Conservation (phyloP, 2,888 invertebrate species). For the Polydrusus cervinus region DNA sequence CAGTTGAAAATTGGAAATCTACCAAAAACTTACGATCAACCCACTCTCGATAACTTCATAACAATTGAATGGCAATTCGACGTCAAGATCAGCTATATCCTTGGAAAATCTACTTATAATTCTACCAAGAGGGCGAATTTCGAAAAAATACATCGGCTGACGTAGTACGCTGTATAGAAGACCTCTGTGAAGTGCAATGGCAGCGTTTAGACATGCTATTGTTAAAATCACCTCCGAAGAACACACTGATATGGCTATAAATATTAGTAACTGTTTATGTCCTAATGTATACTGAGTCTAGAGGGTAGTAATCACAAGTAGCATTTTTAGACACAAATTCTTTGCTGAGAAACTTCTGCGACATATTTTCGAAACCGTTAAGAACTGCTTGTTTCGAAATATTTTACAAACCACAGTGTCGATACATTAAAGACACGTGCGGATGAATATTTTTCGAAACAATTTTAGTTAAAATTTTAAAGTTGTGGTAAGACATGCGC, state of each 20-base stretch:
- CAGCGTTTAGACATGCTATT: constrained; percentile 76
- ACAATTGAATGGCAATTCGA: constrained; percentile 74
- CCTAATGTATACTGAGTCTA: neutral
- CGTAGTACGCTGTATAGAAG: constrained; percentile 76
- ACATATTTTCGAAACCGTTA: too few relatives aligned
- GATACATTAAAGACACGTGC: too few relatives aligned
- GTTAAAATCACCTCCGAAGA: constrained; percentile 75
- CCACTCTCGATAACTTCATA: constrained; percentile 70
- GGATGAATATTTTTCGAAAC: too few relatives aligned
- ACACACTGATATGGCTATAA: constrained; percentile 72
- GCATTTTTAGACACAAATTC: too few relatives aligned
- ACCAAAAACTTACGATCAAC: constrained; percentile 67
- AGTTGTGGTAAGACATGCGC: too few relatives aligned
- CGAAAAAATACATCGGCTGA: constrained; percentile 81
- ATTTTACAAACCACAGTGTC: too few relatives aligned
- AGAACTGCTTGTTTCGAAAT: too few relatives aligned
- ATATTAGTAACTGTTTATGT: constrained; percentile 51
- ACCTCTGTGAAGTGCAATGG: constrained; percentile 75
- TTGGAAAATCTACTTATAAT: constrained; percentile 81
- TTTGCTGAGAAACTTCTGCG: too few relatives aligned
- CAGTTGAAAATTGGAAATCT: neutral
- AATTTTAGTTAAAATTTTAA: too few relatives aligned
- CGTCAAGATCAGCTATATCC: constrained; percentile 80
- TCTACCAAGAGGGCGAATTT: constrained; percentile 80
- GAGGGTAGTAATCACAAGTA: too few relatives aligned